phyloP scores from a whole-genome alignment of 2,113 vertebrate genomes.

The Ageneiosus marmoratus region DNA sequence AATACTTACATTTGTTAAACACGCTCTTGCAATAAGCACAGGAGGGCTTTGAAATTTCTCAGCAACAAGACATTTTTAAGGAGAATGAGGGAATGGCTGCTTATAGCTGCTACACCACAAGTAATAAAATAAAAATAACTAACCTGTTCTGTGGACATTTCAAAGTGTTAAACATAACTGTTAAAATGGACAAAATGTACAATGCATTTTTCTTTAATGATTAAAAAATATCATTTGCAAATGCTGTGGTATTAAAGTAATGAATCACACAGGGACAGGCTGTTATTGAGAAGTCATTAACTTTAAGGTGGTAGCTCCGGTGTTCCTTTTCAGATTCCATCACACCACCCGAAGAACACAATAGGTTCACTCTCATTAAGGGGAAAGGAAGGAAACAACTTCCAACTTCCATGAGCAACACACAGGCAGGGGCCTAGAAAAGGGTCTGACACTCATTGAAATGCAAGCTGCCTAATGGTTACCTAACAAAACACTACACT shows the following conservation, averaged over 20 bases:
- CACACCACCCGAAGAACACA: background rate
- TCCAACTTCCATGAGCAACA: background rate
- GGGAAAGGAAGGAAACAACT: slow-evolving; percentile 12
- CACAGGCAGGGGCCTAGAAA: background rate
- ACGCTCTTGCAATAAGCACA: no score
- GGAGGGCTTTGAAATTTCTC: background rate
- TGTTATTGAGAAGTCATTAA: background rate
- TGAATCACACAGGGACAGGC: background rate
- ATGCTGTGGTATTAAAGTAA: background rate
- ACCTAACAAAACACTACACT: background rate
- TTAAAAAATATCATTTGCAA: background rate
- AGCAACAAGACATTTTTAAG: background rate
- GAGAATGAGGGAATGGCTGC: background rate
- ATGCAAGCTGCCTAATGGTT: background rate
- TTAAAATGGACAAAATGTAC: background rate
- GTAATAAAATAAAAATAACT: background rate
- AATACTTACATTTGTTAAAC: no score
- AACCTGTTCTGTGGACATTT: background rate
- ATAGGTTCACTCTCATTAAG: background rate
- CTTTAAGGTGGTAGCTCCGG: background rate
- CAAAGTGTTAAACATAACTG: background rate
- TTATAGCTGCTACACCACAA: background rate
- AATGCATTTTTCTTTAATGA: background rate
- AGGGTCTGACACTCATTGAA: background rate
- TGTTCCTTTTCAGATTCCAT: background rate